Evolutionary conservation across 2,888 invertebrate genomes (phyloP), one percentile per base, ranked within the genome.

Genomic region (Acronicta aceris): DNA sequence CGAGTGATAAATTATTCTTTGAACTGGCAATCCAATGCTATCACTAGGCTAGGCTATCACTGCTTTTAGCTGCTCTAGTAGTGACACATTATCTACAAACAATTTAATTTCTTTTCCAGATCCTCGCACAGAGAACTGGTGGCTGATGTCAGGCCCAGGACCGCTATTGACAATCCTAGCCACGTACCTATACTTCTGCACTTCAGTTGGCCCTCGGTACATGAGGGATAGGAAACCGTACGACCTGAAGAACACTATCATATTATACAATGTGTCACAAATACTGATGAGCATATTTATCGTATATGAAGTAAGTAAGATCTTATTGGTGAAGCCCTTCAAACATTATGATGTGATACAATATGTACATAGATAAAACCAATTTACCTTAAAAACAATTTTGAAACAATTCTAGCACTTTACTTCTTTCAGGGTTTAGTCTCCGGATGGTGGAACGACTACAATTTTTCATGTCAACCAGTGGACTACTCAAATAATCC

Each of bases 181-280:
- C 0, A 83, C 95, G 0, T 98, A 97, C 85, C 89, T 97, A 33
- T 95, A 96, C 79, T 97, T 97, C 86, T 97, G 97, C 52, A 91
- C 97, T 13, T 97, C 96, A 76, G 94, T 97, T 48, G 97, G 97
- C 0, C 97, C 97, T 1, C 95, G 96, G 40, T 96, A 96, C 82
- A 97, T 98, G 97, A 95, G 96, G 66, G 97, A 97, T 61, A 94
- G 96, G 66, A 96, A 97, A 65, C 96, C 97, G 0, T 97, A 96
- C 81, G 96, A 97, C 74, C 85, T 98, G 57, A 97, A 97, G 81
- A 95, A 95, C 47, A 84, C 97, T 0, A 95, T 98, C 83, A 95
- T 98, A 16, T 83, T 95, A 0, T 99, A 99, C 90, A 99, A 99
- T 84, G 95, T 97, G n/a, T 96, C 97, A 57, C 98, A 99, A 95